These are phyloP conservation scores for Mormyrops boulengeri DNA, from an alignment of 2,797 vertebrate species.

Conservation along the genomic window DNA sequence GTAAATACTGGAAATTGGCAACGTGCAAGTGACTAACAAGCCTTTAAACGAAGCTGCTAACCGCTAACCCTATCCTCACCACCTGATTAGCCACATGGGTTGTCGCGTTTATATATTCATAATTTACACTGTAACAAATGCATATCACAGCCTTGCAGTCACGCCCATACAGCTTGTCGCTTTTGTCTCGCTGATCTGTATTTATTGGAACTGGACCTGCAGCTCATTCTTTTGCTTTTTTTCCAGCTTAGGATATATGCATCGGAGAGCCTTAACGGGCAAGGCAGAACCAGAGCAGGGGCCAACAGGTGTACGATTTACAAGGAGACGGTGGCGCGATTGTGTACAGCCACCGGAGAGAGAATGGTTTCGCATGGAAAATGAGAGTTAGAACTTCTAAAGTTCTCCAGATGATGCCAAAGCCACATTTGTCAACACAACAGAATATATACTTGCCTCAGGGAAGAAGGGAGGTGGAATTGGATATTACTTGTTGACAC, in stretches of 20 bases:
- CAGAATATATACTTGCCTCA: slow-evolving; percentile 3
- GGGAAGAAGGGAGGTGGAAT: background rate
- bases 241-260: background rate
- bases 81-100: background rate
- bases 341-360: background rate
- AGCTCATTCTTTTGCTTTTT: background rate
- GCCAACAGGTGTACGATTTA: background rate
- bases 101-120: background rate
- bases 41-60: background rate
- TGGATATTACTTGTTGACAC: background rate
- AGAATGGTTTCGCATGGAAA: background rate
- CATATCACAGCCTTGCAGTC: background rate
- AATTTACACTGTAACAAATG: background rate
- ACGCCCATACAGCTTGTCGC: background rate
- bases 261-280: background rate
- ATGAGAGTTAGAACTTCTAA: background rate
- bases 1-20: background rate
- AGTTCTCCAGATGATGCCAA: background rate
- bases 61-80: background rate
- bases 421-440: slow-evolving; percentile 11
- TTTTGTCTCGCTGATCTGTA: background rate
- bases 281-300: background rate
- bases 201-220: background rate
- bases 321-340: background rate
- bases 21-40: background rate